These are phyloP conservation scores for Pseudochirops corinnae DNA, from an alignment of 2,797 vertebrate genomes.

Conservation along the genomic window DNA sequence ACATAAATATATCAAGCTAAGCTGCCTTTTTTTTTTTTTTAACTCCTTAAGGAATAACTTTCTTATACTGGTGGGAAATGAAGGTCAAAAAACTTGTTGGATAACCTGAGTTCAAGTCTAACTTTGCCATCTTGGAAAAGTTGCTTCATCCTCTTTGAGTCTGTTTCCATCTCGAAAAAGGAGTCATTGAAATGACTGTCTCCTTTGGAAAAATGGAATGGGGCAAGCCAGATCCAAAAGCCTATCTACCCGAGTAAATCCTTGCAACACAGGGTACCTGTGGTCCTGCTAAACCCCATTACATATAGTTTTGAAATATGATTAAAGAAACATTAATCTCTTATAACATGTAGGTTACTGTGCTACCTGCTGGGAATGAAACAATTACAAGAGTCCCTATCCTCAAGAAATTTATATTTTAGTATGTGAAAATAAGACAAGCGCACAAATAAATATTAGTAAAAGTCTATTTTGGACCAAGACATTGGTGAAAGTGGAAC, in stretches of 20 bases:
- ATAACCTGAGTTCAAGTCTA: neutral
- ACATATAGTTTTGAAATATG: neutral
- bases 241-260: neutral
- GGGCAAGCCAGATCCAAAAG: neutral
- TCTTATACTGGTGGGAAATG: constrained; percentile 3
- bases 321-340: neutral
- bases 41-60: neutral
- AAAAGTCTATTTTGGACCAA: neutral
- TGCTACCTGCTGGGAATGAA: neutral
- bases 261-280: neutral
- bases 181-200: neutral
- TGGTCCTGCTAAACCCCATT: neutral
- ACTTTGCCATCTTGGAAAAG: neutral
- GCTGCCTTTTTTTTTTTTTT: neutral
- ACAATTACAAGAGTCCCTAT: neutral
- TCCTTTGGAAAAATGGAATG: neutral
- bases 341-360: neutral
- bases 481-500: neutral
- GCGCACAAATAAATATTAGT: neutral
- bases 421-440: neutral
- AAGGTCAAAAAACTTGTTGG: neutral
- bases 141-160: neutral
- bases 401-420: neutral
- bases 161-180: neutral
- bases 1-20: neutral